Evolutionary conservation across 2,888 invertebrate genomes (phyloP), one percentile per base, ranked within the genome.

Genomic region (Tenthredo mesomela): DNA sequence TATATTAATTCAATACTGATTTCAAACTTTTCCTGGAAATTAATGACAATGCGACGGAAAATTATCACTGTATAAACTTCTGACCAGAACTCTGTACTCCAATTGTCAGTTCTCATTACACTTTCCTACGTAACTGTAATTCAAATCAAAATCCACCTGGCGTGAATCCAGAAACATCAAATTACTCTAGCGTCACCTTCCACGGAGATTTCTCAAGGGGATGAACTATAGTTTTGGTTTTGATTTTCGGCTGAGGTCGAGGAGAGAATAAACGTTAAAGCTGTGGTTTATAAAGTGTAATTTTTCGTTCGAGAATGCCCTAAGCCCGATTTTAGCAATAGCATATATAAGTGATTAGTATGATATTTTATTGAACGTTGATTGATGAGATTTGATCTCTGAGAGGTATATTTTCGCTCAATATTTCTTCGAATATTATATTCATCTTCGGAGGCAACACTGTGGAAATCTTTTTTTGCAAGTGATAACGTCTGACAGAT

Each of bases 131-230:
- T 33, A 33, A 33, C 15, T 18, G 18, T 43, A 37, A 73, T 73
- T 73, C 40, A 25, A 73, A 73, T 67, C 18, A n/a, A 73, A 73
- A 73, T 67, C 33, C 6, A 73, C 25, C 6, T 43, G n/a, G 21
- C 40, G 12, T 43, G 21, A n/a, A 73, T 73, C 21, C 43, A 73
- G 43, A 43, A 73, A 40, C 71, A 73, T 73, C 21, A 43, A 73
- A 73, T 77, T 77, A 50, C 54, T 47, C 37, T 9, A 25, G 67
- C 33, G 67, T 67, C 67, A 67, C 33, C 29, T 15, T 67, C 33
- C 33, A 18, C 75, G 2, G 50, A 77, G 18, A 77, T 77, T 77
- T 77, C 75, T 77, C 75, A 50, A 10, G 54, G 77, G 77, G 33
- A 77, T 54, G n/a, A 25, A 18, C 5, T 54, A 33, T 18, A 25